Percentiles rank a stretch among this genome's conserved stretches.
These are phyloP conservation scores for Phymorhynchus buccinoides DNA, from an alignment of 1,140 invertebrate genomes.

Conservation along the genomic window DNA sequence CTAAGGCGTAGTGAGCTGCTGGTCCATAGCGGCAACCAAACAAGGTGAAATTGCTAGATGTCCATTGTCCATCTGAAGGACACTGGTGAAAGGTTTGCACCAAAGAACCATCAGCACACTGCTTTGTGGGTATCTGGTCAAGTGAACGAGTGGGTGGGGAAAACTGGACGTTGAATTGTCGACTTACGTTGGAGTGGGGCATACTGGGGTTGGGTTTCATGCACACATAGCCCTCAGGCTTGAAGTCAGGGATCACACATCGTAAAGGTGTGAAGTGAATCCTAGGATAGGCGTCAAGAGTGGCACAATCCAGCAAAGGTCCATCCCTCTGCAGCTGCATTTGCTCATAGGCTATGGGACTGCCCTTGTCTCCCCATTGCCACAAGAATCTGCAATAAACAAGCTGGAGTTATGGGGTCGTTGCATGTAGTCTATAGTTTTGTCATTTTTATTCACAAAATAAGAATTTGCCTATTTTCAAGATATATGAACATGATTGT, in stretches of 20 bases:
- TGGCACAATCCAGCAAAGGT: background rate
- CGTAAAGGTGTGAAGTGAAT: background rate
- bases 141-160: background rate
- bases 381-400: slow-evolving; percentile 14
- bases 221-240: background rate
- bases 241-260: background rate
- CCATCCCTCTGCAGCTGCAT: background rate
- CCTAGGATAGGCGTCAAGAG: background rate
- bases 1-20: slow-evolving; percentile 7
- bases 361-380: slow-evolving; percentile 18
- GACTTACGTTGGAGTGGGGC: background rate
- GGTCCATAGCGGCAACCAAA: background rate
- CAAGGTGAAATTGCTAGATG: too few species aligned
- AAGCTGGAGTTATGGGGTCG: too few species aligned
- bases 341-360: slow-evolving; percentile 18
- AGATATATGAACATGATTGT: too few species aligned
- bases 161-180: background rate
- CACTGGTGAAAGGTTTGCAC: slow-evolving; percentile 22
- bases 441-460: too few species aligned
- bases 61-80: background rate
- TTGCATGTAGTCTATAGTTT: too few species aligned
- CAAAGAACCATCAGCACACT: slow-evolving; percentile 1
- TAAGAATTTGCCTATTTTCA: too few species aligned
- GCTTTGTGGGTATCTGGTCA: background rate
- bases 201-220: background rate